Evolutionary conservation across 1,140 invertebrate species (phyloP).

Genomic region (Ephestia elutella): DNA sequence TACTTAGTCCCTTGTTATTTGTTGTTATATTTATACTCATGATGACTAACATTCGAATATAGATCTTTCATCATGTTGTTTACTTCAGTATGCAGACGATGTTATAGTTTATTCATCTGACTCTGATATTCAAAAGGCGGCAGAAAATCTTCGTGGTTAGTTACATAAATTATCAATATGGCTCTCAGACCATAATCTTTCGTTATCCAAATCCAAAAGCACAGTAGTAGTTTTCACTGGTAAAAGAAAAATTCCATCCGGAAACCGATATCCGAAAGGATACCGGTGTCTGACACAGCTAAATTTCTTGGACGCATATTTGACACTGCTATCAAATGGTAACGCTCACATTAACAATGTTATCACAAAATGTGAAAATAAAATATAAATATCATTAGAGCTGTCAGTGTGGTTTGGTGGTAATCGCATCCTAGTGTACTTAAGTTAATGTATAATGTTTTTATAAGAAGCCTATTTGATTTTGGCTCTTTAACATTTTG

Average conservation of each 20-base stretch:
- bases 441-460: constrained; percentile 30
- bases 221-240: background rate
- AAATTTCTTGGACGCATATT: constrained; percentile 18
- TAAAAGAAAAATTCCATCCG: background rate
- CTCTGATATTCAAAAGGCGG: constrained; percentile 5
- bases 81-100: constrained; percentile 14
- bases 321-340: constrained; percentile 12
- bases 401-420: constrained; percentile 25
- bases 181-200: background rate
- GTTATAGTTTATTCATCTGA: constrained; percentile 6
- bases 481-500: constrained; percentile 17
- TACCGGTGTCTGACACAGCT: background rate
- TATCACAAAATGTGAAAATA: constrained; percentile 24
- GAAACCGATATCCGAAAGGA: background rate
- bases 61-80: background rate
- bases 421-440: constrained; percentile 23
- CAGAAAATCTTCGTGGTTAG: background rate
- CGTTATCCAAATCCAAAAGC: constrained; percentile 5
- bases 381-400: constrained; percentile 17
- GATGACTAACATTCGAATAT: background rate
- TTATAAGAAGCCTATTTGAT: constrained; percentile 19
- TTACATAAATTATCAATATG: background rate
- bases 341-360: constrained; percentile 9
- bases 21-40: background rate
- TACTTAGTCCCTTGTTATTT: constrained; percentile 6